Evolutionary conservation across 92 coral and sea anemone species (phyloP).

Genomic region (Porites evermanni): DNA sequence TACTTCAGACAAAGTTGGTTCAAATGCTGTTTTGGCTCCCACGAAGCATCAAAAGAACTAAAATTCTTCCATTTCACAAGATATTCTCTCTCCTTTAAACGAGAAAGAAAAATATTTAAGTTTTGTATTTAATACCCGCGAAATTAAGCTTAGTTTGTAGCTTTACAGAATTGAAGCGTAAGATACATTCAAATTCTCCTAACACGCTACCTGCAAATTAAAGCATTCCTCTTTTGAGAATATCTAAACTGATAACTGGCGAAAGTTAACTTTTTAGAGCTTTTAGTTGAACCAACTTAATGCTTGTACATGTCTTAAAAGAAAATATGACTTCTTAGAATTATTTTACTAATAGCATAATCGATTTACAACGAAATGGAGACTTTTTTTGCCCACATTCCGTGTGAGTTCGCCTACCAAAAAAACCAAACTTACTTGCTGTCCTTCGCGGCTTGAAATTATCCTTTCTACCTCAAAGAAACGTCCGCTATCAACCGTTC

Average conservation of each 20-base stretch:
- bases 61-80: conserved; percentile 62
- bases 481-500: conserved; percentile 21
- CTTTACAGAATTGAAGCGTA: not conserved
- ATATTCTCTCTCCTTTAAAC: conserved; percentile 58
- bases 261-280: not conserved
- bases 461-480: conserved; percentile 38
- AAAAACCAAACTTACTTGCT: conserved; percentile 27
- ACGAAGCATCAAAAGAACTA: conserved; percentile 60
- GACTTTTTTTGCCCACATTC: not conserved
- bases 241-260: conserved; percentile 3
- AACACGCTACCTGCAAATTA: conserved; percentile 38
- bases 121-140: not conserved
- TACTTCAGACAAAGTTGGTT: conserved; percentile 62
- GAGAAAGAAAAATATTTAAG: not conserved
- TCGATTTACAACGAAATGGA: not conserved
- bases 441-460: conserved; percentile 35
- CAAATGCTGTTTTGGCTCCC: conserved; percentile 64
- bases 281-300: not conserved
- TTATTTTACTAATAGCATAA: not conserved
- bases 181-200: conserved; percentile 46
- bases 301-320: not conserved
- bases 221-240: not conserved
- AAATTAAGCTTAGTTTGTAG: not conserved
- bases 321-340: not conserved
- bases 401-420: not conserved